A percentile compares a stretch with the other conserved stretches of the same genome.
Evolutionary conservation across 1,140 invertebrate genomes (phyloP).

Genomic region (Drosophila elegans): DNA sequence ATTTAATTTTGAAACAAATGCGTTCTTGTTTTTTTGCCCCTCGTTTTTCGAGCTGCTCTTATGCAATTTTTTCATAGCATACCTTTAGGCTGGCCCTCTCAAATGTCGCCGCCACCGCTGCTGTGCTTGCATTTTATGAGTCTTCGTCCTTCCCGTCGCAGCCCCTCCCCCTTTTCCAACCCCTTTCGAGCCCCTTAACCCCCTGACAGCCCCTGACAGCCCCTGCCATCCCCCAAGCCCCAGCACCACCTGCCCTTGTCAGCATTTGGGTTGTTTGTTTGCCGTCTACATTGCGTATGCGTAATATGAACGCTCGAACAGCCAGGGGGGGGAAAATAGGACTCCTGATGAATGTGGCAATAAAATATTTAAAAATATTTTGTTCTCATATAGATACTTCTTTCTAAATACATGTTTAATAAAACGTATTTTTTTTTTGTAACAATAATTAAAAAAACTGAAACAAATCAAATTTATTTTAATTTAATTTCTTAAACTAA

Average conservation of each 20-base stretch:
- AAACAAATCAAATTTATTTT: no score
- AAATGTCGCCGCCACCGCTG: constrained; percentile 41
- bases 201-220: background rate
- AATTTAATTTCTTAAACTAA: no score
- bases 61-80: constrained; percentile 70
- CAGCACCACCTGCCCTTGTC: constrained; percentile 5
- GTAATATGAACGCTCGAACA: constrained; percentile 32
- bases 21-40: constrained; percentile 31
- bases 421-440: no score
- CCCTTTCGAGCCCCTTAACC: background rate
- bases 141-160: background rate
- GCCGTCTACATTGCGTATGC: constrained; percentile 46
- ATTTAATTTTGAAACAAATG: constrained; percentile 79
- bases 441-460: no score
- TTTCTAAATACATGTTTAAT: no score
- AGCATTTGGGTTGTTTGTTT: constrained; percentile 36
- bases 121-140: constrained; percentile 66
- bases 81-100: constrained; percentile 68
- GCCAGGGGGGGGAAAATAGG: background rate
- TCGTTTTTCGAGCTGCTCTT: constrained; percentile 51
- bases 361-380: no score
- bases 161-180: background rate
- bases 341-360: no score
- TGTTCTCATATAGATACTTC: no score
- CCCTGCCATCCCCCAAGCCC: background rate